Conservation (phyloP, 2,797 vertebrate genomes). For the Leptodon cayanensis region DNA sequence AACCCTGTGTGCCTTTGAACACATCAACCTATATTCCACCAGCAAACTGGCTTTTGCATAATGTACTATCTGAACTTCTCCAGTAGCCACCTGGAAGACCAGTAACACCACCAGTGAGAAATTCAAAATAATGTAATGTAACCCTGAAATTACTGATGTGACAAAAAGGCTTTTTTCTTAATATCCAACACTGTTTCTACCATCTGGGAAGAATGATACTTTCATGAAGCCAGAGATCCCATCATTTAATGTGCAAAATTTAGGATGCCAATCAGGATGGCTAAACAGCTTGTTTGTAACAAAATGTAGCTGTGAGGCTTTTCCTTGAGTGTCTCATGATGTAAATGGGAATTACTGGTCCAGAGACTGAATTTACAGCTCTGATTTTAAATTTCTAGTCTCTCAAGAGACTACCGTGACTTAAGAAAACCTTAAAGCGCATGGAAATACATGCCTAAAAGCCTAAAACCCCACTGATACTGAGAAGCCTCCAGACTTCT, state of each 20-base stretch:
- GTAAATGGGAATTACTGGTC: background rate
- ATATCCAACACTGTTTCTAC: background rate
- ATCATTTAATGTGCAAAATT: background rate
- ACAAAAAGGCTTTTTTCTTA: background rate
- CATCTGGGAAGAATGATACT: background rate
- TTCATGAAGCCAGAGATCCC: background rate
- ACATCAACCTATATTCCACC: background rate
- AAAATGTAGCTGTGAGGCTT: background rate
- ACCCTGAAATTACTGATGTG: background rate
- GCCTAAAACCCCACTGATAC: background rate
- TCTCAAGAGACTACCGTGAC: background rate
- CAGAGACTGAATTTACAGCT: constrained; percentile 3
- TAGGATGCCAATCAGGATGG: background rate
- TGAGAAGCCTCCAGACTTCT: background rate
- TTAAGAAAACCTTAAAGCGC: background rate
- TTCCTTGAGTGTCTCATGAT: background rate
- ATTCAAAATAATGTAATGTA: background rate
- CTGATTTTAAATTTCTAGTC: background rate
- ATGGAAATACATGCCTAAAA: constrained; percentile 16
- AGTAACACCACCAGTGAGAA: background rate
- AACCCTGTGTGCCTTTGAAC: constrained; percentile 21
- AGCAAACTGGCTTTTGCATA: background rate
- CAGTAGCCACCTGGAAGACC: background rate
- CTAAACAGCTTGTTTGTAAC: constrained; percentile 1
- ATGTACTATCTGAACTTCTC: background rate